phyloP scores from a whole-genome alignment of 2,888 invertebrate species.

The Tubulanus polymorphus region DNA sequence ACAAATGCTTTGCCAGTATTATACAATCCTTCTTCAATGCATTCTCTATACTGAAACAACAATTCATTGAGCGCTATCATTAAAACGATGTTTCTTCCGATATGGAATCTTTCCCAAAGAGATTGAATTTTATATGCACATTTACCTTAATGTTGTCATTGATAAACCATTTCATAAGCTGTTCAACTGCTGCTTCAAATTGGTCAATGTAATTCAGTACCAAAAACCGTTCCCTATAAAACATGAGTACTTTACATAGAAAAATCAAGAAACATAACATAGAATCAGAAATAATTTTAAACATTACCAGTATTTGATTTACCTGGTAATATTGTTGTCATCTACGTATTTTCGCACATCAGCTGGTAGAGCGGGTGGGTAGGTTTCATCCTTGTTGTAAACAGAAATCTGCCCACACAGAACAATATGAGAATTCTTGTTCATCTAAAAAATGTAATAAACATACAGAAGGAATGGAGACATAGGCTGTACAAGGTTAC shows the following conservation, averaged over 20 bases:
- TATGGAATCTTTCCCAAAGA: too few species aligned
- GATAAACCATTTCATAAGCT: conserved; percentile 37
- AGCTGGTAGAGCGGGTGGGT: conserved; percentile 49
- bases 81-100: too few species aligned
- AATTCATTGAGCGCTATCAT: background rate
- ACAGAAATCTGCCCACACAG: conserved; percentile 54
- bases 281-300: background rate
- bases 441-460: conserved; percentile 41
- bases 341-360: conserved; percentile 28
- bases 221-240: conserved; percentile 48
- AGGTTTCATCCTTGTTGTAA: conserved; percentile 53
- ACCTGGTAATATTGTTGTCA: conserved; percentile 43
- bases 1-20: conserved; percentile 49
- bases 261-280: background rate
- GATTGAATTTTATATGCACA: too few species aligned
- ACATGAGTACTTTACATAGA: background rate
- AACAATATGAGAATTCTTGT: conserved; percentile 40
- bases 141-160: conserved; percentile 44
- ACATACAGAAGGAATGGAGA: background rate
- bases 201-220: conserved; percentile 47
- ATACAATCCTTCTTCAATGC: conserved; percentile 45
- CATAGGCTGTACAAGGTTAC: too few species aligned
- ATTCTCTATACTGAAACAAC: conserved; percentile 40
- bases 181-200: conserved; percentile 35
- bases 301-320: too few species aligned